phyloP scores from a whole-genome alignment of 2,113 vertebrate genomes.

The Petrocephalus microphthalmus region DNA sequence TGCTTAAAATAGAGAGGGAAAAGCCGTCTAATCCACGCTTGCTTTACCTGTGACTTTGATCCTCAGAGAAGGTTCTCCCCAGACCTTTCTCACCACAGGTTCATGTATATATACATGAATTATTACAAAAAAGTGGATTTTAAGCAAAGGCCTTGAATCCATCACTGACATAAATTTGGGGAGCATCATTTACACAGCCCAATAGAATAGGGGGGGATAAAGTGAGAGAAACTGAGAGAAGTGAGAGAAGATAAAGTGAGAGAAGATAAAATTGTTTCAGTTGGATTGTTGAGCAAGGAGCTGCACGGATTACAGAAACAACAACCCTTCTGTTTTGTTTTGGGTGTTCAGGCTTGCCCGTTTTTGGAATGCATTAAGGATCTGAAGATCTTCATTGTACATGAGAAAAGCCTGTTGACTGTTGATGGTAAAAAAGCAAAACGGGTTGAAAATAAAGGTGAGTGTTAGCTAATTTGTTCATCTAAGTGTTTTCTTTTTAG shows the following conservation, averaged over 20 bases:
- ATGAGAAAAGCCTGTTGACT: neutral
- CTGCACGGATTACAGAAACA: constrained; percentile 7
- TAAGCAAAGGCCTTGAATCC: neutral
- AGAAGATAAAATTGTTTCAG: neutral
- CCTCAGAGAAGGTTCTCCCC: neutral
- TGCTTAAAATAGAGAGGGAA: neutral
- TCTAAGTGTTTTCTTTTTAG: neutral
- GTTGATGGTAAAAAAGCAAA: neutral
- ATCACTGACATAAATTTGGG: neutral
- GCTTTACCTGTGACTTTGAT: neutral
- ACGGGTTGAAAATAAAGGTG: neutral
- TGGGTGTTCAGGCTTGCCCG: neutral
- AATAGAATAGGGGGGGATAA: neutral
- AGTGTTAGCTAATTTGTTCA: neutral
- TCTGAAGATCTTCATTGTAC: neutral
- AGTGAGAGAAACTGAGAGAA: neutral
- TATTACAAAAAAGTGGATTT: neutral
- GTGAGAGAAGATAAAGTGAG: neutral
- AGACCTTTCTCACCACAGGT: neutral
- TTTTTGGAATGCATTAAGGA: neutral
- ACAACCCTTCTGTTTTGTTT: neutral
- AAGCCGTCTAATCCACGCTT: neutral
- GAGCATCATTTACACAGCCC: neutral
- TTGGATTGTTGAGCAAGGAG: neutral
- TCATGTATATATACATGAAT: neutral